phyloP scores from a whole-genome alignment of 1,140 invertebrate species.

The Dreissena polymorpha region DNA sequence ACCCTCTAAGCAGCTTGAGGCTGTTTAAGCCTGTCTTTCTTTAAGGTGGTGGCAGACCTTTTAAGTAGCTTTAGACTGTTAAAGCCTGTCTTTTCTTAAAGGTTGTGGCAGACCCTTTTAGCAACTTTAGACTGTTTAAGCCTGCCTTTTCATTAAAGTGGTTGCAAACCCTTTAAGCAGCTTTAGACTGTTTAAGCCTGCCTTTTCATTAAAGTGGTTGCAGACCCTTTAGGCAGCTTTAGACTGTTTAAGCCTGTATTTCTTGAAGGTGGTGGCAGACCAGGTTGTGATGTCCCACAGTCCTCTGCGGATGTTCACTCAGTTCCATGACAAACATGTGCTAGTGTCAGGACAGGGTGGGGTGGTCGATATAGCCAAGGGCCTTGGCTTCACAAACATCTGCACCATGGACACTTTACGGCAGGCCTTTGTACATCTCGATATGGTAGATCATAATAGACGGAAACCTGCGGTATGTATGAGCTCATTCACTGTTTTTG shows the following conservation, averaged over 20 bases:
- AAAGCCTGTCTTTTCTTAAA: too few species aligned
- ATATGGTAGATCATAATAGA: slow-evolving; percentile 86
- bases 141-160: too few species aligned
- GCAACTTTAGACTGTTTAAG: too few species aligned
- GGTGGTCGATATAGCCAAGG: slow-evolving; percentile 84
- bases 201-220: too few species aligned
- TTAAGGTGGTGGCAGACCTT: too few species aligned
- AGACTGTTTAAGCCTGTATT: background rate
- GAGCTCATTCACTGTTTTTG: background rate
- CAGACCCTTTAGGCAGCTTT: slow-evolving; percentile 82
- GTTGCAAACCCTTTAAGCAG: too few species aligned
- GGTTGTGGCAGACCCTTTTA: too few species aligned
- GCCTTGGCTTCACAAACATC: slow-evolving; percentile 85
- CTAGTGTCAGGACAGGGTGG: slow-evolving; percentile 78
- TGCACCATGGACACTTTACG: slow-evolving; percentile 84
- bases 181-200: too few species aligned
- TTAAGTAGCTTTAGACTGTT: too few species aligned
- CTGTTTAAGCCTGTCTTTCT: too few species aligned
- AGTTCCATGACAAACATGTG: slow-evolving; percentile 76
- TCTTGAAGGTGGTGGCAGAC: slow-evolving; percentile 81
- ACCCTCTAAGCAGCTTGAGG: too few species aligned
- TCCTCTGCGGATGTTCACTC: slow-evolving; percentile 84
- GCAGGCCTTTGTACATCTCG: slow-evolving; percentile 84
- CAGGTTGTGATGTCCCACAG: slow-evolving; percentile 88
- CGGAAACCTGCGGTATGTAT: slow-evolving; percentile 78